Evolutionary conservation across 1,140 invertebrate genomes (phyloP), one percentile per base, ranked within the genome.

Genomic region (Caerostris darwini): DNA sequence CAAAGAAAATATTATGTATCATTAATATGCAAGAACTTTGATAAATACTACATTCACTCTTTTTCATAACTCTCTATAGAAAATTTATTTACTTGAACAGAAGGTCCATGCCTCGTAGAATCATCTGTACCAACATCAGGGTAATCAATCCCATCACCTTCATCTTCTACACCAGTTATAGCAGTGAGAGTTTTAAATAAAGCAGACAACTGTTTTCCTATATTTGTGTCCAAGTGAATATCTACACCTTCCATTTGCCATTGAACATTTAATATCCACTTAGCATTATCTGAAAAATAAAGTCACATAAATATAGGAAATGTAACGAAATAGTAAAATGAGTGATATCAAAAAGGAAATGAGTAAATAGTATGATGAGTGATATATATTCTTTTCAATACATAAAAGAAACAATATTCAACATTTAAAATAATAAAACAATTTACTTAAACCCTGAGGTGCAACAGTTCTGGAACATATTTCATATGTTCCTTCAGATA

Each of bases 221-320:
- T 98, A 95, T 98, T 99, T 0, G 99, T 98, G 96, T 99, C 99
- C 82, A 99, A 96, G 96, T 99, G 98, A 92, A 99, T 99, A 95
- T 99, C 99, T 19, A 99, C 98, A 90, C 99, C 99, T 96, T 99
- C 98, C 99, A 99, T 99, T 96, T 99, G 98, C 99, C 99, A 99
- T 95, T 98, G 98, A 1, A 99, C 98, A 96, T 99, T 99, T 56
- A 99, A 96, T 95, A 99, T 97, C 99, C 99, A 99, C 96, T 99
- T 99, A 3, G 99, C 99, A 96, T 99, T 99, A 96, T 98, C 98
- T 97, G 90, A 95, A 14, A 95, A 95, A 71, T 34, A 61, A 61
- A 2, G 7, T 77, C 14, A 64, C 61, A 64, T 14, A 64, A 14
- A 17, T 17, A 85, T 12, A 58, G 34, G 19, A 34, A 19, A 54